Percentiles rank a stretch among this genome's conserved stretches.
phyloP scores from a whole-genome alignment of 2,888 invertebrate genomes.

The Thera britannica region DNA sequence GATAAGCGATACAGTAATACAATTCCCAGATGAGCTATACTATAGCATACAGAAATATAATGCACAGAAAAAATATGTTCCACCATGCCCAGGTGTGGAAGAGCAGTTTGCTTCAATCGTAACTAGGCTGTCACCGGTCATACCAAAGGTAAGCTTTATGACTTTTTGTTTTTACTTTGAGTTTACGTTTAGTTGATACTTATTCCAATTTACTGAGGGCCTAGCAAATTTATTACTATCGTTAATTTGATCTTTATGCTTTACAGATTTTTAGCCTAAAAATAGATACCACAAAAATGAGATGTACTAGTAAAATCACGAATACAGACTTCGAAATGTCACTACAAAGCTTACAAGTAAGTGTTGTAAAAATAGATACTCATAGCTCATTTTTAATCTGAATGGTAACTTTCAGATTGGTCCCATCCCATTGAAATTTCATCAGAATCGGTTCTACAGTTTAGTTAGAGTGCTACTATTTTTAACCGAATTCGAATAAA shows the following conservation, averaged over 20 bases:
- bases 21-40: conserved; percentile 85
- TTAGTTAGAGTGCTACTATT: no score
- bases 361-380: conserved; percentile 35
- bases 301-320: conserved; percentile 88
- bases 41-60: conserved; percentile 75
- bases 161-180: no score
- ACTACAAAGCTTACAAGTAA: conserved; percentile 87
- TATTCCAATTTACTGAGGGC: no score
- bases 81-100: conserved; percentile 41
- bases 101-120: conserved; percentile 78
- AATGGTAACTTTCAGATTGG: no score
- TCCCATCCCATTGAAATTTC: no score
- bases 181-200: no score
- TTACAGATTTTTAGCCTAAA: conserved; percentile 89
- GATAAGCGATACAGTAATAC: conserved; percentile 84
- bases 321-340: conserved; percentile 89
- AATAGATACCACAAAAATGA: conserved; percentile 89
- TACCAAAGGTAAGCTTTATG: conserved; percentile 88
- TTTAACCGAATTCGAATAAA: no score
- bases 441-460: no score
- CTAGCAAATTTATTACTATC: no score
- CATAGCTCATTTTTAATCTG: no score
- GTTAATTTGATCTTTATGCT: background rate
- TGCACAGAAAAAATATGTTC: conserved; percentile 43
- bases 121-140: conserved; percentile 88